These are phyloP conservation scores for Rotaria macrura DNA, from an alignment of 2,888 invertebrate genomes.

Conservation along the genomic window DNA sequence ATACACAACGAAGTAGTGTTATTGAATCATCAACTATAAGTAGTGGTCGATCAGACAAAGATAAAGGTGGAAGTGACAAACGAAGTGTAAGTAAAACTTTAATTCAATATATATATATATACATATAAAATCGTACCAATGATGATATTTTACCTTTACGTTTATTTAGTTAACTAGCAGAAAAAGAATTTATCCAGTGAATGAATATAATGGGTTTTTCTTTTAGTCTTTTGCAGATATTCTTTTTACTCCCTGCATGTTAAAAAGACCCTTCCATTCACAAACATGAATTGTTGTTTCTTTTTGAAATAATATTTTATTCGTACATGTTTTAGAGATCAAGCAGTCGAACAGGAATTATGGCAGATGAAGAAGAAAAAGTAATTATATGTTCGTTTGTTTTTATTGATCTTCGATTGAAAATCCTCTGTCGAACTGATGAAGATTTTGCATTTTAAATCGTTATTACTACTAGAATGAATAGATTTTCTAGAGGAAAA, in stretches of 20 bases:
- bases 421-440: too few relatives aligned
- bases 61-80: neutral
- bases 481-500: too few relatives aligned
- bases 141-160: neutral
- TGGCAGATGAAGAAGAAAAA: constrained; percentile 32
- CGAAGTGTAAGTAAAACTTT: neutral
- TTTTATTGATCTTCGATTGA: too few relatives aligned
- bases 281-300: neutral
- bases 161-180: neutral
- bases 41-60: neutral
- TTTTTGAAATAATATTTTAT: too few relatives aligned
- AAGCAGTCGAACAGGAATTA: constrained; percentile 33
- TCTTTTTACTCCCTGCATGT: neutral
- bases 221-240: neutral
- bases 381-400: neutral
- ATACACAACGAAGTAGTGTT: neutral
- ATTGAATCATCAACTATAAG: neutral
- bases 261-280: neutral
- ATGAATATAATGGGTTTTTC: neutral
- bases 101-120: neutral
- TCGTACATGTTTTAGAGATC: constrained; percentile 16
- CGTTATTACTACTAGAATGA: too few relatives aligned
- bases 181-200: neutral
- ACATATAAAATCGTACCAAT: too few relatives aligned
- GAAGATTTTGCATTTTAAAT: too few relatives aligned